Percentiles rank a stretch among this genome's conserved stretches.
These are phyloP conservation scores for Coranthus polyacanthus DNA, from an alignment of 2,797 vertebrate species.

Conservation along the genomic window DNA sequence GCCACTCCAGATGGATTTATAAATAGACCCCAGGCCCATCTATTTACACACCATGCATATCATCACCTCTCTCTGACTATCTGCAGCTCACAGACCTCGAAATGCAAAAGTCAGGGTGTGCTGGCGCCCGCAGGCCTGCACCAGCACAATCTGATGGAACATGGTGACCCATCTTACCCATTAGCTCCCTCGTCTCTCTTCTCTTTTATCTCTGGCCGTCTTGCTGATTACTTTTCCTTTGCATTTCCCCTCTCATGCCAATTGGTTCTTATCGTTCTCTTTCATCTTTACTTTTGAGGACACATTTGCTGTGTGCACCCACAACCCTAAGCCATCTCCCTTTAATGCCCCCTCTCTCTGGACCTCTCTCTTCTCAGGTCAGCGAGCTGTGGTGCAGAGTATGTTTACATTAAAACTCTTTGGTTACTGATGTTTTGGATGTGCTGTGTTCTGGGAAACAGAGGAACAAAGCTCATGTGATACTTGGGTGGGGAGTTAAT, in stretches of 20 bases:
- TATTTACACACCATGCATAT: slow-evolving; percentile 84
- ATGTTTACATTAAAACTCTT: slow-evolving; percentile 27
- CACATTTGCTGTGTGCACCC: slow-evolving; percentile 14
- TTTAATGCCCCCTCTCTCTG: not conserved
- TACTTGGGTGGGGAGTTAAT: slow-evolving; percentile 40
- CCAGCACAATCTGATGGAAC: slow-evolving; percentile 63
- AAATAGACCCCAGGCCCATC: slow-evolving; percentile 83
- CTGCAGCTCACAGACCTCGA: slow-evolving; percentile 58
- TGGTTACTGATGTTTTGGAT: slow-evolving; percentile 34
- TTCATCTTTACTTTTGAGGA: slow-evolving; percentile 38
- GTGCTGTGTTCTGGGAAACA: slow-evolving; percentile 48
- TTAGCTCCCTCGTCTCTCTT: slow-evolving; percentile 27
- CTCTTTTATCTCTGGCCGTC: slow-evolving; percentile 20
- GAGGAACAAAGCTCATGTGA: slow-evolving; percentile 55
- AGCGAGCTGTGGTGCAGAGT: not conserved
- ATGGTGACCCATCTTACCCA: slow-evolving; percentile 40
- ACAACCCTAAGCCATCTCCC: not conserved
- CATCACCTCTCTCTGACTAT: slow-evolving; percentile 83
- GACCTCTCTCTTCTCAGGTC: slow-evolving; percentile 19
- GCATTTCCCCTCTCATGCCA: slow-evolving; percentile 19
- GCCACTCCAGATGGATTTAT: slow-evolving; percentile 82
- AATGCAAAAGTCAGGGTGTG: slow-evolving; percentile 57
- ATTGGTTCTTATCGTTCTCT: slow-evolving; percentile 24
- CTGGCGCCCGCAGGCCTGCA: slow-evolving; percentile 56
- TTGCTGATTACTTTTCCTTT: slow-evolving; percentile 24